Evolutionary conservation across 1,140 invertebrate species (phyloP).

Genomic region (Aphelenchoides besseyi): DNA sequence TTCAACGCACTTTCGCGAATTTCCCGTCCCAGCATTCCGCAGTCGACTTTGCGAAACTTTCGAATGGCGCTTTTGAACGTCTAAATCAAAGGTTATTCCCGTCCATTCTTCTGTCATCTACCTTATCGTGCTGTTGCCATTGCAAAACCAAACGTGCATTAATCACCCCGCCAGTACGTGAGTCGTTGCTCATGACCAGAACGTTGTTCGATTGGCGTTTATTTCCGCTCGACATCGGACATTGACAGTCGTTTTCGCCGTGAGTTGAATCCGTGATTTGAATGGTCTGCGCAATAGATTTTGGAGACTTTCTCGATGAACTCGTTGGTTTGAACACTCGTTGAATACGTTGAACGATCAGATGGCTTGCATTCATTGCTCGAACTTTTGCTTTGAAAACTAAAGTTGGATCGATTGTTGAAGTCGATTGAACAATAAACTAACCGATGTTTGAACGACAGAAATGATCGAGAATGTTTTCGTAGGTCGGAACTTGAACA

Average conservation of each 20-base stretch:
- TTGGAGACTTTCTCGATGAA: constrained; percentile 8
- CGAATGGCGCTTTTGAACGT: constrained; percentile 59
- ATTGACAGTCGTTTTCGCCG: constrained; percentile 41
- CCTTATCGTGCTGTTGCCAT: constrained; percentile 56
- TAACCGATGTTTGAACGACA: constrained; percentile 70
- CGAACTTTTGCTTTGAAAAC: constrained; percentile 42
- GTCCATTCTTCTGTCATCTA: too few relatives aligned
- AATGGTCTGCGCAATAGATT: background rate
- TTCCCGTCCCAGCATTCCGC: constrained; percentile 58
- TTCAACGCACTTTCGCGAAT: constrained; percentile 56
- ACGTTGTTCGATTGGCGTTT: constrained; percentile 30
- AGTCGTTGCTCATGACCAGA: constrained; percentile 54
- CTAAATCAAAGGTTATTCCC: too few relatives aligned
- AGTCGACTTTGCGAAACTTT: constrained; percentile 55
- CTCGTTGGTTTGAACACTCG: constrained; percentile 33
- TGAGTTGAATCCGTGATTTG: constrained; percentile 21
- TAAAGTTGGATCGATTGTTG: constrained; percentile 37
- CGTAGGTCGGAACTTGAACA: constrained; percentile 70
- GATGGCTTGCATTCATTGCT: constrained; percentile 36
- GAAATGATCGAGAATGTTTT: constrained; percentile 71
- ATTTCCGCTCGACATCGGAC: constrained; percentile 38
- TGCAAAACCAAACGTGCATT: constrained; percentile 53
- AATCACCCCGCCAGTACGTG: constrained; percentile 29
- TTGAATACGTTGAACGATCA: constrained; percentile 19
- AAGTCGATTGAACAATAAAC: constrained; percentile 42